Percentiles rank a stretch among this genome's conserved stretches.
These are phyloP conservation scores for Galago senegalensis DNA, from an alignment of 2,797 vertebrate genomes.

Conservation along the genomic window DNA sequence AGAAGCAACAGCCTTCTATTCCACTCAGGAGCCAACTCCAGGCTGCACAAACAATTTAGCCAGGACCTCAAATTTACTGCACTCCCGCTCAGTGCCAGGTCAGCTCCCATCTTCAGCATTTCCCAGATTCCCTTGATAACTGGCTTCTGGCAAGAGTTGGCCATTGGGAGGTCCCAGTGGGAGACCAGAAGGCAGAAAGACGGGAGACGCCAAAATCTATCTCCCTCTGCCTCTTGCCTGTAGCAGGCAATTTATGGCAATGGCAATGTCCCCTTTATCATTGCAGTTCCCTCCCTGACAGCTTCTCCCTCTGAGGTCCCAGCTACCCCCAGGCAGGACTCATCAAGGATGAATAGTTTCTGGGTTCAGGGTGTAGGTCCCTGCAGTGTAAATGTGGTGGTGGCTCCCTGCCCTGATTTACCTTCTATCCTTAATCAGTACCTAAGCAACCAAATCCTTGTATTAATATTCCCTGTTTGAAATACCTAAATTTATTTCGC, in stretches of 20 bases:
- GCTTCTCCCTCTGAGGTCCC: background rate
- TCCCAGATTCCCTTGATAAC: background rate
- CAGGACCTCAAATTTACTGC: background rate
- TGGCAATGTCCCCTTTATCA: background rate
- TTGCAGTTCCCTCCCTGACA: background rate
- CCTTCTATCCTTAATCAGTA: background rate
- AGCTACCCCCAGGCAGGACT: background rate
- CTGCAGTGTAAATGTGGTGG: background rate
- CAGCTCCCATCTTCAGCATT: background rate
- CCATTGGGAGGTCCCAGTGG: background rate
- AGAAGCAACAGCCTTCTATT: background rate
- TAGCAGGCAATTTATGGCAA: background rate
- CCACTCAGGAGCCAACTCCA: background rate
- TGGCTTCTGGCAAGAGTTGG: background rate
- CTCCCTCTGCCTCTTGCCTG: background rate
- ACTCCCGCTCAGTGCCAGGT: too few relatives aligned
- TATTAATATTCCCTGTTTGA: background rate
- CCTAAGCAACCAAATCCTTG: background rate
- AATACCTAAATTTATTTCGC: background rate
- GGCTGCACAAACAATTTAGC: background rate
- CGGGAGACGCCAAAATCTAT: background rate
- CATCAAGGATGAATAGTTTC: background rate
- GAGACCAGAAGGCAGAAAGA: background rate
- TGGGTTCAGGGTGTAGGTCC: background rate
- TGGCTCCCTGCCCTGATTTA: background rate